Percentiles rank a stretch among this genome's conserved stretches.
These are phyloP conservation scores for Caprella mutica DNA, from an alignment of 2,888 invertebrate genomes.

Conservation along the genomic window DNA sequence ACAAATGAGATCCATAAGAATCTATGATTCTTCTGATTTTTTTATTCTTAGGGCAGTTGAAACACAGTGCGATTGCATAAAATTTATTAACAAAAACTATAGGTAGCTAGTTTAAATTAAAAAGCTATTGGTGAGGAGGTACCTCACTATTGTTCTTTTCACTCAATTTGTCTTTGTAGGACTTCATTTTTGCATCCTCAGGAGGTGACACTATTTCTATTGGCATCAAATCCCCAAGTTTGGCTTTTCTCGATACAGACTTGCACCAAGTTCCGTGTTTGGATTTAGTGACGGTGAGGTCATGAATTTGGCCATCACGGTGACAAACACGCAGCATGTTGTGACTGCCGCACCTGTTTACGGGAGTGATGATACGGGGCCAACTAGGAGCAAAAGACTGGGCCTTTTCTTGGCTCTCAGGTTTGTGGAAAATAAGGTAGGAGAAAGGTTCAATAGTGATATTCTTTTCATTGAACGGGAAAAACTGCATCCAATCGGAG, in stretches of 20 bases:
- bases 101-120: too few species aligned
- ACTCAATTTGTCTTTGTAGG: too few species aligned
- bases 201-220: constrained; percentile 9
- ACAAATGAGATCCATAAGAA: too few species aligned
- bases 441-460: constrained; percentile 16
- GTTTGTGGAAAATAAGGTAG: constrained; percentile 25
- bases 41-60: too few species aligned
- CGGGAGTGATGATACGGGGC: constrained; percentile 23
- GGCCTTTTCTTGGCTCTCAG: not conserved
- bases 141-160: too few species aligned
- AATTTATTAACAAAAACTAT: too few species aligned
- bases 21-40: too few species aligned
- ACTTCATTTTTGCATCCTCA: too few species aligned
- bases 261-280: constrained; percentile 20
- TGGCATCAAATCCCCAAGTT: constrained; percentile 28
- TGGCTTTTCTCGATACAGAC: constrained; percentile 7
- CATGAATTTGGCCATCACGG: constrained; percentile 14
- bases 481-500: not conserved
- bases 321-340: constrained; percentile 21
- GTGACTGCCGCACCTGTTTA: constrained; percentile 11
- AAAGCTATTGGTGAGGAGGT: too few species aligned
- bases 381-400: constrained; percentile 7
- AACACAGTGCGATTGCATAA: too few species aligned
- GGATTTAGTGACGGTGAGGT: constrained; percentile 20
- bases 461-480: not conserved